These are phyloP conservation scores for Ochlodes sylvanus DNA, from an alignment of 2,888 invertebrate species.

Conservation along the genomic window DNA sequence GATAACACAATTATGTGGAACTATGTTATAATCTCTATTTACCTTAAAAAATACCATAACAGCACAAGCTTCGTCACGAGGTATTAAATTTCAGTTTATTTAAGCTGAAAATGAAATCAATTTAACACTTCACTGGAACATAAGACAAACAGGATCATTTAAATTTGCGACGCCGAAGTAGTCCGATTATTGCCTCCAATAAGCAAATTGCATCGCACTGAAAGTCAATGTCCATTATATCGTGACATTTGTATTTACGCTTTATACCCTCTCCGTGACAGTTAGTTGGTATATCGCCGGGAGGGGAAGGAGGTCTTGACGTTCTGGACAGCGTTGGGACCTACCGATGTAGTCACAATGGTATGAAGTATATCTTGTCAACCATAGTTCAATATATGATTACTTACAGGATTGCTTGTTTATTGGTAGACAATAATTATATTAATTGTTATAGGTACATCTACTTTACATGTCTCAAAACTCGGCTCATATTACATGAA, in stretches of 20 bases:
- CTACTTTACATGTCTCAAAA: no score
- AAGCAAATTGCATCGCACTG: conserved; percentile 54
- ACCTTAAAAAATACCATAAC: neutral
- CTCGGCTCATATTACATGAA: no score
- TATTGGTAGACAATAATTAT: no score
- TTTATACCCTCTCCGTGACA: conserved; percentile 41
- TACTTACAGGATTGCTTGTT: neutral
- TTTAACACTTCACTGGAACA: conserved; percentile 24
- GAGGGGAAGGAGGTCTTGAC: conserved; percentile 46
- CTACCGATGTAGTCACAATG: conserved; percentile 38
- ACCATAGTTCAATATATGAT: conserved; percentile 13
- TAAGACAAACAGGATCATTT: conserved; percentile 33
- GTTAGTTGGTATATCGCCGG: conserved; percentile 40
- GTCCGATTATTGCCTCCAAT: conserved; percentile 49
- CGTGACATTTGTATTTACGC: conserved; percentile 46
- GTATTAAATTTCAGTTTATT: conserved; percentile 15
- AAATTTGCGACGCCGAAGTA: conserved; percentile 37
- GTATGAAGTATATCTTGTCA: conserved; percentile 38
- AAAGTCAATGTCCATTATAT: conserved; percentile 49
- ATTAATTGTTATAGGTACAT: no score
- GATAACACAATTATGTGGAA: no score
- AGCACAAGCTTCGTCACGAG: neutral
- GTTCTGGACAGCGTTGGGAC: conserved; percentile 44
- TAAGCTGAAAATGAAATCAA: conserved; percentile 28
- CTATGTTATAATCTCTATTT: no score